Conservation (phyloP, 1,140 invertebrate species). For the Drosophila micromelanica region DNA sequence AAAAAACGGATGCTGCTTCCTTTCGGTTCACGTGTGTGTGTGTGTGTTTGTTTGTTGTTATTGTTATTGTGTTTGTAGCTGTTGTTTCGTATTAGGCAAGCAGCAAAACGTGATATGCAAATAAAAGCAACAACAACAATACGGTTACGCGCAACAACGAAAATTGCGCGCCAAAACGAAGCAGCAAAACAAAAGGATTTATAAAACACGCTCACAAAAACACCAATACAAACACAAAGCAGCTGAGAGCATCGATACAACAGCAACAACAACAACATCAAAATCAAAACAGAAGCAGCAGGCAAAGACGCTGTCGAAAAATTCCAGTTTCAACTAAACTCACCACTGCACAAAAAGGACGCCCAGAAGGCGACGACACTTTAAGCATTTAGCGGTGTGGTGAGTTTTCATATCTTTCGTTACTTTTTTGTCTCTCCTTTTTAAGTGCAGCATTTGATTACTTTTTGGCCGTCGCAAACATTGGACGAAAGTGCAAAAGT, state of each 20-base stretch:
- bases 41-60: conserved; percentile 42
- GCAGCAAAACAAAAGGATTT: conserved; percentile 69
- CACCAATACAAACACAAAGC: conserved; percentile 41
- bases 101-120: conserved; percentile 79
- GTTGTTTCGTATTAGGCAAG: conserved; percentile 55
- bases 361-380: conserved; percentile 44
- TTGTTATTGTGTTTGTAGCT: conserved; percentile 57
- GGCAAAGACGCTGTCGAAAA: conserved; percentile 19
- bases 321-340: conserved; percentile 45
- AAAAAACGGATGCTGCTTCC: conserved; percentile 43
- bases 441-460: conserved; percentile 25
- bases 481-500: conserved; percentile 76
- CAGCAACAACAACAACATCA: conserved; percentile 28
- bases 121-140: conserved; percentile 50
- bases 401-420: conserved; percentile 45
- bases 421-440: conserved; percentile 8
- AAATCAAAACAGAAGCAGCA: conserved; percentile 43
- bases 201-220: conserved; percentile 56
- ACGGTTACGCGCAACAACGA: conserved; percentile 59
- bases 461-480: conserved; percentile 39
- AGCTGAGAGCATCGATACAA: conserved; percentile 38
- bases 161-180: conserved; percentile 75
- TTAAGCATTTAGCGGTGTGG: conserved; percentile 50
- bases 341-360: conserved; percentile 48
- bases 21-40: conserved; percentile 18